Conservation (phyloP, 1,140 invertebrate species). For the Halotydeus destructor region DNA sequence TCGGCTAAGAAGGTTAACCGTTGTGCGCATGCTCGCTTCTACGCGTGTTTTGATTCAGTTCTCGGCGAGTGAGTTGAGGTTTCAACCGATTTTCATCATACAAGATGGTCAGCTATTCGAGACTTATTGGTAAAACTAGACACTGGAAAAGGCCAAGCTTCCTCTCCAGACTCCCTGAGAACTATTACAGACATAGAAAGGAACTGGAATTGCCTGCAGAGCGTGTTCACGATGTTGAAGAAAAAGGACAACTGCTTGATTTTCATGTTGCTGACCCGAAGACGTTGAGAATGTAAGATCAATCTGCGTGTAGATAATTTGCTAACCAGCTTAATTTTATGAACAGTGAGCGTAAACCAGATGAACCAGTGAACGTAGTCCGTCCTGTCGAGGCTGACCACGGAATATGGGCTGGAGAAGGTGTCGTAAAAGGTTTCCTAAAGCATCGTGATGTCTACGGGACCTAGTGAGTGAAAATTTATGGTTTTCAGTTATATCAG, state of each 20-base stretch:
- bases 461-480: neutral
- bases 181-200: constrained; percentile 65
- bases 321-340: constrained; percentile 1
- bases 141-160: constrained; percentile 7
- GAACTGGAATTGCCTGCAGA: constrained; percentile 48
- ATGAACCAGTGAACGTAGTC: constrained; percentile 49
- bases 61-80: too few species aligned
- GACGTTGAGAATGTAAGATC: constrained; percentile 7
- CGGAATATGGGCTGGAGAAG: constrained; percentile 91
- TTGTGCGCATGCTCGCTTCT: too few species aligned
- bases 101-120: too few species aligned
- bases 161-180: constrained; percentile 38
- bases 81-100: too few species aligned
- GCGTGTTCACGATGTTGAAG: constrained; percentile 65
- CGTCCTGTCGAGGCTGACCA: constrained; percentile 55
- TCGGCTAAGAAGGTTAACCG: too few species aligned
- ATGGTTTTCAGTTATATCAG: too few species aligned
- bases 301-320: constrained; percentile 1
- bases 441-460: constrained; percentile 24
- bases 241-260: constrained; percentile 34
- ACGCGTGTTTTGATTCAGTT: too few species aligned
- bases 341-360: constrained; percentile 39
- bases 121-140: too few species aligned
- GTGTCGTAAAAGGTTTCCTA: constrained; percentile 67
- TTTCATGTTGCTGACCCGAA: constrained; percentile 23